Base-by-base conservation (phyloP, 2,888 invertebrate genomes). In the Ectemnius continuus region DNA sequence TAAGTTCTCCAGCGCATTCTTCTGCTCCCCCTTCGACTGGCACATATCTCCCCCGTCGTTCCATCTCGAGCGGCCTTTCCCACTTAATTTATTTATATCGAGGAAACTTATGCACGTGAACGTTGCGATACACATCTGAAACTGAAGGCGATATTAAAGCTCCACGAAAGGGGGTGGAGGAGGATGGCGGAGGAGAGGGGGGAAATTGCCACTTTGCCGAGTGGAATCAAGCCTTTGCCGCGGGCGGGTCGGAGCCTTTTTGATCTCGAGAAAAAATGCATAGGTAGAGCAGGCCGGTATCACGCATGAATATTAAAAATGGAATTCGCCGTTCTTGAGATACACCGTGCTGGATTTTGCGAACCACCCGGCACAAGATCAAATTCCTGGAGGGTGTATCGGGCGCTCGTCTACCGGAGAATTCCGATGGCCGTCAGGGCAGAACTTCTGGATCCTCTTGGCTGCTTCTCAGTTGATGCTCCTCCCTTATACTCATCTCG, bases 361-460 rank as follows among this genome's bases (percentile, higher is more conserved):
- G 36, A 36, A 1, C 36, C 36, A 36, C 36, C 36, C 36, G 36
- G 36, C 36, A 36, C 8, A 11, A 36, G 36, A 36, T 36, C 36
- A 36, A 36, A 36, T 36, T 36, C 36, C 36, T 36, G 36, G 8
- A 8, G 36, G 36, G 8, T 36, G 36, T 11, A 6, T 36, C 36
- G 8, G 8, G 8, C 36, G 36, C 36, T 5, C 11, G 8, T 36
- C 36, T 36, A 48, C 67, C 61, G 57, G 61, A 5, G 47, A 52
- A 36, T 47, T 3, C 61, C 47, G 26, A 56, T 16, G 36, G 36
- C 6, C 57, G 60, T 80, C 70, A 72, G 64, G 77, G 63, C 0
- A 77, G 48, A 61, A 64, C 46, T 61, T 71, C 62, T 8, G 62
- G 64, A 65, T 61, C 67, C 75, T 67, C 61, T 8, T 36, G 69